Conservation (phyloP, 2,888 invertebrate species). For the Branchipolynoe longqiensis region DNA sequence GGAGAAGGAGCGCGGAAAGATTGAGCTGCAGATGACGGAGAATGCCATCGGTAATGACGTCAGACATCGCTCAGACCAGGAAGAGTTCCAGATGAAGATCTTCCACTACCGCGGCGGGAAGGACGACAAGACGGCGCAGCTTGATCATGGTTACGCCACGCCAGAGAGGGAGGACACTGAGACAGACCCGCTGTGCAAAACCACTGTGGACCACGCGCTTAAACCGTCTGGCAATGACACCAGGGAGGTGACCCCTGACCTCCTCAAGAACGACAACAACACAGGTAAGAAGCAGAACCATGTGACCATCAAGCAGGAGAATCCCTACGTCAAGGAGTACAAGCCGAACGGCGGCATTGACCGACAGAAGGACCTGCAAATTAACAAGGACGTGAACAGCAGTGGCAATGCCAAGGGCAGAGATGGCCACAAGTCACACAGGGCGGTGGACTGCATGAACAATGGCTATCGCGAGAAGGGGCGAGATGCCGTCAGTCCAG, state of each 20-base stretch:
- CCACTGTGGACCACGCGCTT: background rate
- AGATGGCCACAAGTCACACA: background rate
- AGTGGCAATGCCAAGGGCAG: background rate
- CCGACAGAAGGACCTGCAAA: constrained; percentile 50
- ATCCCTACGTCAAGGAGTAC: constrained; percentile 54
- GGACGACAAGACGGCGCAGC: constrained; percentile 5
- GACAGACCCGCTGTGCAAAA: constrained; percentile 57
- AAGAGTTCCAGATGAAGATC: constrained; percentile 61
- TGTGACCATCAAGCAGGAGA: constrained; percentile 56
- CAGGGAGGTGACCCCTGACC: constrained; percentile 61
- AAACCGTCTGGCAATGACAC: constrained; percentile 4
- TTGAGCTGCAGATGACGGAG: constrained; percentile 9
- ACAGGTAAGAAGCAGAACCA: constrained; percentile 19
- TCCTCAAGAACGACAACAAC: constrained; percentile 54
- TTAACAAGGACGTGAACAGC: constrained; percentile 29
- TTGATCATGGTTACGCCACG: constrained; percentile 26
- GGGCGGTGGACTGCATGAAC: background rate
- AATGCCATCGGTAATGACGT: constrained; percentile 22
- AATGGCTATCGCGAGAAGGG: background rate
- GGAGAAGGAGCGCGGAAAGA: constrained; percentile 43
- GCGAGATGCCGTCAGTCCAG: background rate
- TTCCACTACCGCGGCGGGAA: constrained; percentile 25
- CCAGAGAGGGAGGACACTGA: constrained; percentile 50
- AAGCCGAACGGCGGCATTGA: constrained; percentile 29
- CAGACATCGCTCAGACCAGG: constrained; percentile 28